phyloP scores from a whole-genome alignment of 2,113 vertebrate genomes.

The Cinclus mexicanus region DNA sequence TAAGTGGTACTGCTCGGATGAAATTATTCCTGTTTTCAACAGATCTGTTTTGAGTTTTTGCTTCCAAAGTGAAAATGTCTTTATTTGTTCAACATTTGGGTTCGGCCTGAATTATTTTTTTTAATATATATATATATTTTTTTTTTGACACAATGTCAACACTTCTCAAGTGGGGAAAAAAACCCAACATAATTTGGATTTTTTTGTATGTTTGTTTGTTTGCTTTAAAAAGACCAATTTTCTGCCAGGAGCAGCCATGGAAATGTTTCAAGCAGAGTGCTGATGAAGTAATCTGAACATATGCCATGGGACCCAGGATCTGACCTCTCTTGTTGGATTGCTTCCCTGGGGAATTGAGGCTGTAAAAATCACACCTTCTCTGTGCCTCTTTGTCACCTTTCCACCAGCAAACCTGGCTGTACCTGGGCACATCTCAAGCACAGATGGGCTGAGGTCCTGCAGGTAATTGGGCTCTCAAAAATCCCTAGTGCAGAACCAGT shows the following conservation, averaged over 20 bases:
- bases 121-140: not conserved
- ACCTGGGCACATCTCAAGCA: slow-evolving; percentile 8
- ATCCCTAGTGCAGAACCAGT: not conserved
- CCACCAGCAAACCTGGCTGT: not conserved
- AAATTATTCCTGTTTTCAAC: slow-evolving; percentile 42
- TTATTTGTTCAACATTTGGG: slow-evolving; percentile 35
- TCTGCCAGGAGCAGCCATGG: slow-evolving; percentile 20
- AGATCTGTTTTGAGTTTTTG: slow-evolving; percentile 50
- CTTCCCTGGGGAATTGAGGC: not conserved
- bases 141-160: not conserved
- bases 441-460: slow-evolving; percentile 27
- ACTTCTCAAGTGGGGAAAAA: slow-evolving; percentile 2
- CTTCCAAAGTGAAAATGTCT: slow-evolving; percentile 30
- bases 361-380: slow-evolving; percentile 39
- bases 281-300: slow-evolving; percentile 38
- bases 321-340: slow-evolving; percentile 29
- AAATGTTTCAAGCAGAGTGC: not conserved
- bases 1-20: not conserved
- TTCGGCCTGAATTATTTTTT: slow-evolving; percentile 8
- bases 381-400: not conserved
- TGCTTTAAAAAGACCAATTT: not conserved
- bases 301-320: not conserved
- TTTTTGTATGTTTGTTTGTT: not conserved
- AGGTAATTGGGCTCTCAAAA: not conserved
- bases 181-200: not conserved